Conservation (phyloP, 2,797 vertebrate genomes). For the Prionace glauca region DNA sequence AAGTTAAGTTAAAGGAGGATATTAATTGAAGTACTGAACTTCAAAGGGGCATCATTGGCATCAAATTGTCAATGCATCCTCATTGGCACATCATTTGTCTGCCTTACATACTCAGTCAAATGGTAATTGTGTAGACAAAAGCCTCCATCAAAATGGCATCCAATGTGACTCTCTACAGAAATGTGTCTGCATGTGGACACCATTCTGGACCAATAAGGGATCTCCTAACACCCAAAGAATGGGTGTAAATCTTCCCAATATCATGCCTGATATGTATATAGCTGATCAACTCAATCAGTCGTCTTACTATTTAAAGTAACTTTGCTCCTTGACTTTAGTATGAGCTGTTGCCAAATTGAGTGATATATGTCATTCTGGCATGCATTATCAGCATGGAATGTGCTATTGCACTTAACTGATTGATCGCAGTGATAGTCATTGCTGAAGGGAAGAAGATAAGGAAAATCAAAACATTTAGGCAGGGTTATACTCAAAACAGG, state of each 20-base stretch:
- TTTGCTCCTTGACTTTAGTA: background rate
- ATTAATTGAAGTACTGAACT: background rate
- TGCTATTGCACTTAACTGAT: slow-evolving; percentile 24
- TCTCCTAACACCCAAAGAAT: background rate
- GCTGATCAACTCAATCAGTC: background rate
- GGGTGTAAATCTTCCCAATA: background rate
- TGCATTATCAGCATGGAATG: slow-evolving; percentile 21
- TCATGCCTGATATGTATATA: background rate
- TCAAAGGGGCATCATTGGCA: background rate
- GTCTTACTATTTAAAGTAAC: slow-evolving; percentile 14
- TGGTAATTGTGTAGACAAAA: background rate
- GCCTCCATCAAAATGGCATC: background rate
- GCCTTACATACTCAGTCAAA: background rate
- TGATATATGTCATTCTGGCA: background rate
- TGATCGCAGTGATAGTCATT: background rate
- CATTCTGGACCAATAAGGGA: background rate
- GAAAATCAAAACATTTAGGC: background rate
- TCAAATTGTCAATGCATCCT: background rate
- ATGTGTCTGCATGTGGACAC: background rate
- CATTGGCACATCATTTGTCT: background rate
- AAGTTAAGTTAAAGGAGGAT: too few relatives aligned
- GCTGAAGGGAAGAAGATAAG: background rate
- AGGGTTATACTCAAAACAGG: slow-evolving; percentile 26
- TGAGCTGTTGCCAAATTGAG: background rate
- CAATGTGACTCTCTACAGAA: background rate